Conservation (phyloP, 2,888 invertebrate genomes). For the Proisotoma minuta region DNA sequence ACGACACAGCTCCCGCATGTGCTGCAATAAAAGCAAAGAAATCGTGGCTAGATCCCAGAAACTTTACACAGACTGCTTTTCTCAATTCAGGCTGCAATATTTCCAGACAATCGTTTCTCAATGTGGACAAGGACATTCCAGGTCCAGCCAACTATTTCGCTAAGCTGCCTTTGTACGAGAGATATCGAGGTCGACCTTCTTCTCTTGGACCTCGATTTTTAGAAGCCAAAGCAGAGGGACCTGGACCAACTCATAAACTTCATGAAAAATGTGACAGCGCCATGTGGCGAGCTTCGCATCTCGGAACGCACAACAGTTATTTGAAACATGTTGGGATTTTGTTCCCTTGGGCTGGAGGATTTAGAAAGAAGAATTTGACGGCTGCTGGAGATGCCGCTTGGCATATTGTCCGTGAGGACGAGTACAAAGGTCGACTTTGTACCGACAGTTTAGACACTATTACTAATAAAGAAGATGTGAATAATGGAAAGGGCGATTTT, state of each 20-base stretch:
- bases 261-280: conserved; percentile 39
- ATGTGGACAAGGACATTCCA: conserved; percentile 31
- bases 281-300: conserved; percentile 37
- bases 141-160: conserved; percentile 34
- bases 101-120: conserved; percentile 12
- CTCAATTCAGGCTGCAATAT: conserved; percentile 37
- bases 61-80: conserved; percentile 24
- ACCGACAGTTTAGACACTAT: neutral
- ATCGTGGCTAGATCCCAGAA: conserved; percentile 37
- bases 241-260: conserved; percentile 37
- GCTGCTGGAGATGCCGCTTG: conserved; percentile 26
- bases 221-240: conserved; percentile 17
- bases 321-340: conserved; percentile 33
- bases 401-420: conserved; percentile 25
- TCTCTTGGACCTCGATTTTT: conserved; percentile 17
- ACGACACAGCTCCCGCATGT: conserved; percentile 32
- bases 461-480: too few species aligned
- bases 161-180: conserved; percentile 7
- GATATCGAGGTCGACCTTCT: neutral
- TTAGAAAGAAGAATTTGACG: conserved; percentile 25
- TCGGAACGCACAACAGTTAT: conserved; percentile 37
- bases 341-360: conserved; percentile 34
- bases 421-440: conserved; percentile 23
- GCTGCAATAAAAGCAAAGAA: conserved; percentile 29
- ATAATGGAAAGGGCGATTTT: too few species aligned